These are phyloP conservation scores for Malthinus seriepunctatus DNA, from an alignment of 2,888 invertebrate genomes.

Conservation along the genomic window DNA sequence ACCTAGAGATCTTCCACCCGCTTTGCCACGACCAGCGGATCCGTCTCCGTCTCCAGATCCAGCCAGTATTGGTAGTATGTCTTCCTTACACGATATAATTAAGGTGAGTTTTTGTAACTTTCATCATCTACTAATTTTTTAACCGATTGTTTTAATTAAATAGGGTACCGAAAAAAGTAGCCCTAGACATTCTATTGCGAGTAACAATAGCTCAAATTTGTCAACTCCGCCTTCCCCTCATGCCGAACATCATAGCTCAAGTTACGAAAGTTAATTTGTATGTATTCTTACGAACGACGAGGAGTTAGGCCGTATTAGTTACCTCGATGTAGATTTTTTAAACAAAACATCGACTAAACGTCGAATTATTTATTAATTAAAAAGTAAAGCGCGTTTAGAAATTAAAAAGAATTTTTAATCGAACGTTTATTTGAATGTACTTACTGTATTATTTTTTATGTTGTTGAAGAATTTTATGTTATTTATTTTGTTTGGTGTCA, in stretches of 20 bases:
- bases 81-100: slow-evolving; percentile 73
- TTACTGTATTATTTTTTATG: slow-evolving; percentile 1
- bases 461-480: neutral
- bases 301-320: slow-evolving; percentile 22
- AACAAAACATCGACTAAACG: slow-evolving; percentile 1
- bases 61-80: slow-evolving; percentile 76
- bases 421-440: slow-evolving; percentile 1
- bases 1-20: slow-evolving; percentile 63
- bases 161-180: slow-evolving; percentile 56
- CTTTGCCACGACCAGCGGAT: slow-evolving; percentile 58
- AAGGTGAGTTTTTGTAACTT: slow-evolving; percentile 55
- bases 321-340: slow-evolving; percentile 27
- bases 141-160: neutral
- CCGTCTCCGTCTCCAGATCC: slow-evolving; percentile 58
- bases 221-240: slow-evolving; percentile 73
- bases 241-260: slow-evolving; percentile 67
- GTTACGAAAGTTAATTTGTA: slow-evolving; percentile 63
- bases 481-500: slow-evolving; percentile 2
- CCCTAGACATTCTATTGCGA: slow-evolving; percentile 73
- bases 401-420: neutral
- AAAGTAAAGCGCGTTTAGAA: neutral
- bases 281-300: neutral
- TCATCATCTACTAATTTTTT: neutral
- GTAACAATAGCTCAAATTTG: slow-evolving; percentile 74
- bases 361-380: slow-evolving; percentile 10